Conservation (phyloP, 2,888 invertebrate genomes). For the Ligdia adustata region DNA sequence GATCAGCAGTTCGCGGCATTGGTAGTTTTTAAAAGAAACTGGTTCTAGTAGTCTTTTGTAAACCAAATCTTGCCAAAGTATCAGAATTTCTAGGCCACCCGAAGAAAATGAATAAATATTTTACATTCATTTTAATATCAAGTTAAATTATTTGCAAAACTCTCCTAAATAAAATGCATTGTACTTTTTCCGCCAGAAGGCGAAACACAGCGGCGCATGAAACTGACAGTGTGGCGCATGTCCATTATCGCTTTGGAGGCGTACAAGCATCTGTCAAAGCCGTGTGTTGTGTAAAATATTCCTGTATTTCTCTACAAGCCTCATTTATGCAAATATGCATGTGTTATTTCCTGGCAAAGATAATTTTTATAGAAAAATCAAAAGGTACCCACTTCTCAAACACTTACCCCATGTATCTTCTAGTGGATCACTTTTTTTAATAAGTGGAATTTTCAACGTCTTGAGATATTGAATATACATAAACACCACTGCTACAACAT, state of each 20-base stretch:
- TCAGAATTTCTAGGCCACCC: no score
- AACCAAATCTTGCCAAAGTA: no score
- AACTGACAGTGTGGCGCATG: constrained; percentile 23
- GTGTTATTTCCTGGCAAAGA: background rate
- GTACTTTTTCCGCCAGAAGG: constrained; percentile 10
- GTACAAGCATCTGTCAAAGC: constrained; percentile 25
- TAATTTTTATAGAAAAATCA: background rate
- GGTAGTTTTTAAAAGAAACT: no score
- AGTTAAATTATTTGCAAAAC: background rate
- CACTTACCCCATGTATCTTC: background rate
- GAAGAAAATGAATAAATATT: no score
- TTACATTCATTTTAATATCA: background rate
- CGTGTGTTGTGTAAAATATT: constrained; percentile 25
- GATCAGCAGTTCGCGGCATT: no score
- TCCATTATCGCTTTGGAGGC: constrained; percentile 23
- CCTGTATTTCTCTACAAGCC: constrained; percentile 13
- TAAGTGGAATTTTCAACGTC: background rate
- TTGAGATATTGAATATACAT: constrained; percentile 3
- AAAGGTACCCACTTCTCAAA: background rate
- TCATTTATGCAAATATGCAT: constrained; percentile 2
- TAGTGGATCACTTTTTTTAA: background rate
- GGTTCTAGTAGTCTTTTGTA: no score
- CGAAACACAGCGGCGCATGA: constrained; percentile 5
- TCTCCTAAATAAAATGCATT: background rate
- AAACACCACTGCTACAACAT: background rate